phyloP scores from a whole-genome alignment of 2,113 vertebrate species.

The Neopipo cinnamomea region DNA sequence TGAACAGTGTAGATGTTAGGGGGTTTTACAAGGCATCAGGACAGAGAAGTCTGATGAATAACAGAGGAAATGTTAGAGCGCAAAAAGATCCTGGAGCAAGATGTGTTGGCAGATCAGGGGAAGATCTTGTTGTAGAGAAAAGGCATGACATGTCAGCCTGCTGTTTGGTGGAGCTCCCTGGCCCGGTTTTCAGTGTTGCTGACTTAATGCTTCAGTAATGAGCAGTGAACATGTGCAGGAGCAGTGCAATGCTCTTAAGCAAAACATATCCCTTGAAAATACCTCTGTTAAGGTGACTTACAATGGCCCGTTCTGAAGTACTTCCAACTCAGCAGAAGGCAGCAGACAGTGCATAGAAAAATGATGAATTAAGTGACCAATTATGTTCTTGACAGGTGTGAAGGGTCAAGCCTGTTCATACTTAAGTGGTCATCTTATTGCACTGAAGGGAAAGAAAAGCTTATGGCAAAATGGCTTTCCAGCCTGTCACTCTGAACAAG shows the following conservation, averaged over 20 bases:
- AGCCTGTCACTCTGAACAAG: background rate
- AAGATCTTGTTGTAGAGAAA: background rate
- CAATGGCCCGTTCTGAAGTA: background rate
- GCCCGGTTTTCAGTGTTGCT: background rate
- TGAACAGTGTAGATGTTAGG: background rate
- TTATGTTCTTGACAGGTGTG: background rate
- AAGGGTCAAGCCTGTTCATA: background rate
- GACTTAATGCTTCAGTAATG: background rate
- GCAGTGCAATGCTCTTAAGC: background rate
- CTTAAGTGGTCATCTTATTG: background rate
- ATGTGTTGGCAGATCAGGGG: background rate
- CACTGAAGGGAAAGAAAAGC: background rate
- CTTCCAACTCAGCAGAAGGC: background rate
- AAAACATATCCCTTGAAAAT: background rate
- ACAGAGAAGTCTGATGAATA: background rate
- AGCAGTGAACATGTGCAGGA: fast-evolving
- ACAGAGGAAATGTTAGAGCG: background rate
- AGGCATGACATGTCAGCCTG: background rate
- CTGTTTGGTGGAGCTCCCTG: background rate
- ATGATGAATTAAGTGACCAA: background rate
- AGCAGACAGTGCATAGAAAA: background rate
- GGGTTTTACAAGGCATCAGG: background rate
- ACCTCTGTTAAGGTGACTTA: background rate
- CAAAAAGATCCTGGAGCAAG: background rate
- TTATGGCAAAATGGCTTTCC: background rate